phyloP scores from a whole-genome alignment of 2,797 vertebrate species.

The Sebastolobus alascanus region DNA sequence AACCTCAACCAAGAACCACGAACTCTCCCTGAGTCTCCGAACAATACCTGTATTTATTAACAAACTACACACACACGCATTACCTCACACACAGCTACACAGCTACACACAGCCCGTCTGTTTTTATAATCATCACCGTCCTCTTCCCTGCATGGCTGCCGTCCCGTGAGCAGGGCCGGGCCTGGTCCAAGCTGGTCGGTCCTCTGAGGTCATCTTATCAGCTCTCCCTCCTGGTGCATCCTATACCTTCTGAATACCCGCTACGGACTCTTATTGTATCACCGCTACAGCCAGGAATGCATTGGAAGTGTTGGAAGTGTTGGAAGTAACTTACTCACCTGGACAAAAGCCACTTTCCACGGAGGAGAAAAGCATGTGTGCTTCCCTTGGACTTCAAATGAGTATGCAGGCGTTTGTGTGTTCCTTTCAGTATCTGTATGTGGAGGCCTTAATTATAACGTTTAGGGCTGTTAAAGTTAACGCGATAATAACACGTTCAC shows the following conservation, averaged over 20 bases:
- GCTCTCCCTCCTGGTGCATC: constrained; percentile 54
- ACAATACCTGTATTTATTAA: neutral
- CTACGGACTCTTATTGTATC: constrained; percentile 65
- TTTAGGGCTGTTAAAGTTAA: too few relatives aligned
- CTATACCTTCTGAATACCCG: constrained; percentile 55
- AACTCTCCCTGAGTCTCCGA: constrained; percentile 12
- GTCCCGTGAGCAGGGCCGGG: constrained; percentile 1
- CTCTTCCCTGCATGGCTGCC: constrained; percentile 17
- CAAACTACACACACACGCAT: constrained; percentile 3
- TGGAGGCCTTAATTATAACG: neutral
- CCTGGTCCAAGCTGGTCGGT: neutral
- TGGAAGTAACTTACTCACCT: constrained; percentile 69
- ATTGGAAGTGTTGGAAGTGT: constrained; percentile 54
- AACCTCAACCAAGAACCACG: neutral
- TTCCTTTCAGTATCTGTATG: constrained; percentile 1
- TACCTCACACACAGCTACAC: neutral
- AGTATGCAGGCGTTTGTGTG: neutral
- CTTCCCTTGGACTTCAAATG: constrained; percentile 43
- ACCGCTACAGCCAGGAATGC: constrained; percentile 23
- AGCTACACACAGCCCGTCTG: neutral
- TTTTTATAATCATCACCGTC: constrained; percentile 36
- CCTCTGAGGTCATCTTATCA: constrained; percentile 66
- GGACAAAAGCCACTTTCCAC: constrained; percentile 63
- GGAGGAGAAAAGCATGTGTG: constrained; percentile 67
- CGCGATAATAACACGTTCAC: too few relatives aligned